Evolutionary conservation across 2,888 invertebrate genomes (phyloP), one percentile per base, ranked within the genome.

Genomic region (Melitaea athalia): DNA sequence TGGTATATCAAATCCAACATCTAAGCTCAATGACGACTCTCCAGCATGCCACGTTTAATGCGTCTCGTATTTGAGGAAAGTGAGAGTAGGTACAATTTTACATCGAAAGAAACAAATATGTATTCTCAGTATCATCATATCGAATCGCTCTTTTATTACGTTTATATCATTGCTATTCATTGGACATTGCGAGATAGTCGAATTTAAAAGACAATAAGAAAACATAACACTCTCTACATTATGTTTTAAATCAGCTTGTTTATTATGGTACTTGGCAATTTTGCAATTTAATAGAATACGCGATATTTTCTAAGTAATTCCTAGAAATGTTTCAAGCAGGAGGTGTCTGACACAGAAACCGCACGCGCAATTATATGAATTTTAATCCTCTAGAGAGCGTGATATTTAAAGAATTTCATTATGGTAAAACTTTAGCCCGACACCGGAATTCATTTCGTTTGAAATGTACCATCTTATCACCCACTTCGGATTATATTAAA

Each of bases 331-430:
- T 12, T 10, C 0, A 45, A 12, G 10, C 3, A 47, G 61, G 33
- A 14, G 50, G 59, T 45, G 59, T 63, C 60, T 50, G 66, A 61
- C 63, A 69, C 65, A 75, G 52, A 76, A 80, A 78, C 78, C 76
- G 67, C 77, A 77, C 77, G 78, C 80, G 81, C 82, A 86, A 86
- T 88, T 85, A 88, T 82, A 84, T 82, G 83, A 87, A 90, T 88
- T 89, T 87, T 85, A 89, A 88, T 87, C 82, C 81, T 82, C 84
- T 81, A 76, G 79, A 74, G 82, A 79, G 82, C 79, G 80, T 73
- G 85, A 85, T 88, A 87, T 90, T 88, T 89, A 79, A 89, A 87
- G 91, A 92, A 92, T 92, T 92, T 91, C 88, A 92, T 92, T 91
- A 90, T 83, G 83, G 84, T 81, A 80, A 86, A 87, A 85, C 85